Percentiles rank a stretch among this genome's conserved stretches.
Conservation (phyloP, 2,113 vertebrate genomes). For the Microtus ochrogaster region DNA sequence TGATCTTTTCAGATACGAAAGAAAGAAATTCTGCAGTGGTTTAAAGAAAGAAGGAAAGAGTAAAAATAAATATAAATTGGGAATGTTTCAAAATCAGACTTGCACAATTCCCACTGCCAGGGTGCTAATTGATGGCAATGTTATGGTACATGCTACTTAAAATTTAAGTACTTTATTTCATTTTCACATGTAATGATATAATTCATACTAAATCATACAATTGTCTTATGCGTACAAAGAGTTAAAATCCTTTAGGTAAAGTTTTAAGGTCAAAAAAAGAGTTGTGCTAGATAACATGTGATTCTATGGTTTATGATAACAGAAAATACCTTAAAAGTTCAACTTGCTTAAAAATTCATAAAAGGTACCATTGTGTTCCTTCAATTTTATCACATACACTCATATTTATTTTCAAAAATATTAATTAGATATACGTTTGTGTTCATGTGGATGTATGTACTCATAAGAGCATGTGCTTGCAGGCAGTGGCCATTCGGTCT, state of each 20-base stretch:
- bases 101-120: background rate
- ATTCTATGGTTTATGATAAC: background rate
- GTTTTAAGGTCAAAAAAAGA: background rate
- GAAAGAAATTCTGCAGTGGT: background rate
- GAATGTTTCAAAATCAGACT: background rate
- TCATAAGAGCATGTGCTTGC: background rate
- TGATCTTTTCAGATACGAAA: background rate
- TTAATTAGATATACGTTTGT: background rate
- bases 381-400: background rate
- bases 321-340: background rate
- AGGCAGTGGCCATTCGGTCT: background rate
- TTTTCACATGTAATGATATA: conserved; percentile 18
- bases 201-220: background rate
- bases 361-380: background rate
- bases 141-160: background rate
- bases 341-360: conserved; percentile 21
- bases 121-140: background rate
- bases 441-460: background rate
- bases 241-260: background rate
- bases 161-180: background rate
- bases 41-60: background rate
- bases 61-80: background rate
- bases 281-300: background rate
- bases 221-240: background rate
- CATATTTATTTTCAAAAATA: background rate